Percentiles rank a stretch among this genome's conserved stretches.
Conservation (phyloP, 2,797 vertebrate species). For the Sebastes taczanowskii region DNA sequence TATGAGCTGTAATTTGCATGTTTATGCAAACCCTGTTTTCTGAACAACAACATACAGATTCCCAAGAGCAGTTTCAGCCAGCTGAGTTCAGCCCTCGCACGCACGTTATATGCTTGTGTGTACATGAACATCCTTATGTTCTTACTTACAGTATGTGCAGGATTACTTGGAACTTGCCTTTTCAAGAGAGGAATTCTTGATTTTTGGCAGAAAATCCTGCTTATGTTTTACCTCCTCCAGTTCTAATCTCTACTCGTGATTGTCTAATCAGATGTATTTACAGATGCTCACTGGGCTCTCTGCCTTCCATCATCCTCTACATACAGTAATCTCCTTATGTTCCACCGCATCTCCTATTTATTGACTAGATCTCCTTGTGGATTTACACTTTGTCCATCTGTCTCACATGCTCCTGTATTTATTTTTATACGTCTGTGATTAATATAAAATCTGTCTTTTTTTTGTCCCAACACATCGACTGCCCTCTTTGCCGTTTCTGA, state of each 20-base stretch:
- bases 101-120: slow-evolving; percentile 11
- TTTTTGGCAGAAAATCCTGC: slow-evolving; percentile 15
- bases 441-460: background rate
- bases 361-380: background rate
- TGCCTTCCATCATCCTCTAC: background rate
- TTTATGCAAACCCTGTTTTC: slow-evolving; percentile 51
- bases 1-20: slow-evolving; percentile 59
- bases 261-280: slow-evolving; percentile 42
- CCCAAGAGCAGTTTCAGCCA: slow-evolving; percentile 24
- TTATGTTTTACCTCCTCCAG: background rate
- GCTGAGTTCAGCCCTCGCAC: slow-evolving; percentile 10
- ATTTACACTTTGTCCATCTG: background rate
- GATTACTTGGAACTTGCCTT: slow-evolving; percentile 11
- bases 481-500: background rate
- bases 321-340: slow-evolving; percentile 12
- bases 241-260: slow-evolving; percentile 22
- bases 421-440: background rate
- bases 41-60: slow-evolving; percentile 47
- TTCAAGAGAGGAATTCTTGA: background rate
- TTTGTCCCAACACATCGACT: background rate
- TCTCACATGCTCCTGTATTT: background rate
- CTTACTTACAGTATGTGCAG: background rate
- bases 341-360: background rate
- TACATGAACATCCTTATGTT: background rate
- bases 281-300: background rate